Percentiles rank a stretch among this genome's conserved stretches.
These are phyloP conservation scores for Gari tellinella DNA, from an alignment of 2,888 invertebrate species.

Conservation along the genomic window DNA sequence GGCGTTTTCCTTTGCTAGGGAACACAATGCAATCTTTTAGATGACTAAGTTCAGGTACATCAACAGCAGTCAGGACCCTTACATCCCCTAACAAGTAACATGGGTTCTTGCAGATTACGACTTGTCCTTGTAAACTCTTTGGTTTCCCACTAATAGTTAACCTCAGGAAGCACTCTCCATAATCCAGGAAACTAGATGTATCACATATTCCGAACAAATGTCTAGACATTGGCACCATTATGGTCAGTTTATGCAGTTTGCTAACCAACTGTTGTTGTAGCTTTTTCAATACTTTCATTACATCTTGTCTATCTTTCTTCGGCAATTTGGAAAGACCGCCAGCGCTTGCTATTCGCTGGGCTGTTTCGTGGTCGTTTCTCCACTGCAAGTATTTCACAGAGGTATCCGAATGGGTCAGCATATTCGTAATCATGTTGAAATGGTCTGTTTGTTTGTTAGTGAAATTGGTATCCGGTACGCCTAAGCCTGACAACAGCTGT, in stretches of 20 bases:
- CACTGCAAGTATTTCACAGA: slow-evolving; percentile 36
- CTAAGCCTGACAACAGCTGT: slow-evolving; percentile 73
- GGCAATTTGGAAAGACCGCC: slow-evolving; percentile 6
- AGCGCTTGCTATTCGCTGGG: slow-evolving; percentile 19
- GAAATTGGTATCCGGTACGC: slow-evolving; percentile 69
- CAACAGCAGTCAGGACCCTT: slow-evolving; percentile 77
- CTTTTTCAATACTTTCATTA: slow-evolving; percentile 8
- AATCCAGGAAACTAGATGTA: slow-evolving; percentile 77
- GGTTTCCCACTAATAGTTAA: slow-evolving; percentile 55
- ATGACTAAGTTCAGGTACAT: slow-evolving; percentile 68
- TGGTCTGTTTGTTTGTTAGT: slow-evolving; percentile 65
- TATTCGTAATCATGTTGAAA: slow-evolving; percentile 37
- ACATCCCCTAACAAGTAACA: slow-evolving; percentile 84
- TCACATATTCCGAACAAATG: slow-evolving; percentile 82
- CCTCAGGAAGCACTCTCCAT: slow-evolving; percentile 78
- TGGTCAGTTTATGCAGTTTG: slow-evolving; percentile 22
- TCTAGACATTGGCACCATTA: slow-evolving; percentile 58
- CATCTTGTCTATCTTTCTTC: background rate
- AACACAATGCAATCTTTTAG: slow-evolving; percentile 84
- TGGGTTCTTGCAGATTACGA: slow-evolving; percentile 84
- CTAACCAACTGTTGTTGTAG: slow-evolving; percentile 21
- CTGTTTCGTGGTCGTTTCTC: slow-evolving; percentile 30
- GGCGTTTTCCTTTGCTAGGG: slow-evolving; percentile 81
- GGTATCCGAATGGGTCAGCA: slow-evolving; percentile 30
- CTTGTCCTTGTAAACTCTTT: slow-evolving; percentile 64